Evolutionary conservation across 2,113 vertebrate genomes (phyloP).

Genomic region (Chascanopsetta lugubris): DNA sequence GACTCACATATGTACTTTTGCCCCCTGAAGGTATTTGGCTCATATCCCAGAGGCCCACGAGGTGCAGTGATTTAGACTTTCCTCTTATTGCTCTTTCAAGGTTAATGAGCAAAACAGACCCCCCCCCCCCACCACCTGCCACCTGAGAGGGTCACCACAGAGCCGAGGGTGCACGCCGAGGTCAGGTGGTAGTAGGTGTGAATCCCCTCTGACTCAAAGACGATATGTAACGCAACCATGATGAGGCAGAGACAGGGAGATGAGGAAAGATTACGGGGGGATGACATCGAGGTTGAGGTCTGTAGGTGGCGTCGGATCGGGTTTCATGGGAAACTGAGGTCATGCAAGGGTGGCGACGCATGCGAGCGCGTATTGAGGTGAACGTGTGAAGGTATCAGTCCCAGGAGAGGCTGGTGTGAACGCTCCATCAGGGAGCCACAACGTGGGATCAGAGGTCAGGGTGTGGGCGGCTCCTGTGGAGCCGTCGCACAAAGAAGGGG

Average conservation of each 20-base stretch:
- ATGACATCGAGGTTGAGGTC: constrained; percentile 15
- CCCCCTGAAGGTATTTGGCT: background rate
- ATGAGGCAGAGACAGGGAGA: constrained; percentile 18
- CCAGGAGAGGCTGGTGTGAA: constrained; percentile 15
- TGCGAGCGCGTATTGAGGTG: constrained; percentile 16
- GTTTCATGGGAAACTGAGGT: constrained; percentile 46
- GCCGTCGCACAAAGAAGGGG: background rate
- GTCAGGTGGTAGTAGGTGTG: constrained; percentile 6
- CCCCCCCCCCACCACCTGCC: constrained; percentile 16
- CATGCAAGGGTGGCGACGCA: background rate
- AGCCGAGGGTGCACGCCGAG: background rate
- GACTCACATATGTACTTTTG: background rate
- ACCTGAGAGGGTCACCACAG: constrained; percentile 10
- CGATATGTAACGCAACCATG: constrained; percentile 23
- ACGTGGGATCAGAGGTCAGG: constrained; percentile 20
- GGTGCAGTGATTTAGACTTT: constrained; percentile 46
- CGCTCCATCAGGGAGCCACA: constrained; percentile 5
- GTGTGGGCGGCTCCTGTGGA: background rate
- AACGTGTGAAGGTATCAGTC: constrained; percentile 21
- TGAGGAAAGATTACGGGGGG: constrained; percentile 14
- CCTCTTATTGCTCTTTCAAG: constrained; percentile 8
- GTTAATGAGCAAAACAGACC: constrained; percentile 52
- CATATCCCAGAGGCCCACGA: constrained; percentile 10
- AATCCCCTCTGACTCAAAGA: constrained; percentile 23
- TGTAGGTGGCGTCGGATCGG: constrained; percentile 9